A percentile compares a stretch with the other conserved stretches of the same genome.
Conservation (phyloP, 1,140 invertebrate genomes). For the Proales similis region DNA sequence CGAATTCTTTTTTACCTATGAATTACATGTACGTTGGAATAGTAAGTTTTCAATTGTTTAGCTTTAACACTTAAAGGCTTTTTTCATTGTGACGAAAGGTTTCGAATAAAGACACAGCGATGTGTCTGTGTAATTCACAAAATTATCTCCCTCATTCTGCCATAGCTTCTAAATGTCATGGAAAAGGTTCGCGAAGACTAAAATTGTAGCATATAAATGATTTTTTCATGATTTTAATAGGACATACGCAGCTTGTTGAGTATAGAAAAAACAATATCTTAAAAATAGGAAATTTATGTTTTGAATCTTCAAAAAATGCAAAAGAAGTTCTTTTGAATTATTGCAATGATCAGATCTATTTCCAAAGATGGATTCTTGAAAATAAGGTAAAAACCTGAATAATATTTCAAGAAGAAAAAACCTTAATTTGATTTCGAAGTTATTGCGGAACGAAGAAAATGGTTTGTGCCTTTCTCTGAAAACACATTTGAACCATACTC, state of each 20-base stretch:
- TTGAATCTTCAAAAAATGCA: slow-evolving; percentile 11
- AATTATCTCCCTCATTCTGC: slow-evolving; percentile 1
- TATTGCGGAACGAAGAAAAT: no score
- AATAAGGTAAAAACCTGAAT: no score
- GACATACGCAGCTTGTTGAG: no score
- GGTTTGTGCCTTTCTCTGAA: no score
- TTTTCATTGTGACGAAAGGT: slow-evolving; percentile 6
- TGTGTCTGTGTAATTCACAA: slow-evolving; percentile 22
- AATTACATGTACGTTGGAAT: slow-evolving; percentile 40
- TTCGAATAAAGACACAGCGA: background rate
- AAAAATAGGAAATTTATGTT: slow-evolving; percentile 25
- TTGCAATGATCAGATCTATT: slow-evolving; percentile 5
- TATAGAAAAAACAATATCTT: no score
- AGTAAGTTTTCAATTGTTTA: slow-evolving; percentile 23
- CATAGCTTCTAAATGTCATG: slow-evolving; percentile 20
- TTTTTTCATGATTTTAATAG: no score
- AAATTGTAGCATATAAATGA: no score
- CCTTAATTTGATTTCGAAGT: no score
- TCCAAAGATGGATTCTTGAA: slow-evolving; percentile 1
- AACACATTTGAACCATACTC: no score
- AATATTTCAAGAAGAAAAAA: no score
- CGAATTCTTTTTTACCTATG: slow-evolving; percentile 63
- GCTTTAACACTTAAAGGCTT: background rate
- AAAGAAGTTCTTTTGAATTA: slow-evolving; percentile 1
- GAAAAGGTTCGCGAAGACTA: no score